Base-by-base conservation (phyloP, 2,797 vertebrate genomes). In the Danio kyathit region DNA sequence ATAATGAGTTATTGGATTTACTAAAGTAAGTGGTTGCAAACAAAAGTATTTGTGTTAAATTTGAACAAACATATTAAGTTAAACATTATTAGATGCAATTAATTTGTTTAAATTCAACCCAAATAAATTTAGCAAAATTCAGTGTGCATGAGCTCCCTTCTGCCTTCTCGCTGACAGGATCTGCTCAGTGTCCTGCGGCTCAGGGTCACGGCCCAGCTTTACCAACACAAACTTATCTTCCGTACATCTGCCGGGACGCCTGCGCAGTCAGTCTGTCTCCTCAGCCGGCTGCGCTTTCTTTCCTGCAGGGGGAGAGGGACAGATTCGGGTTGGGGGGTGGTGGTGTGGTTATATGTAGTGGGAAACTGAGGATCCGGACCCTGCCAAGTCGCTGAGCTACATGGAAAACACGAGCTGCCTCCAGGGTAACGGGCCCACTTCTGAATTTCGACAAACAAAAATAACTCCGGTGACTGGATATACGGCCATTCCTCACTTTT, bases 201-300 rank as follows among this genome's bases (percentile, higher is more conserved):
- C 95, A 93, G 96, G 96, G 96, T 97, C 96, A 94, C 89, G 96
- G 96, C 96, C 96, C 88, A 90, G 96, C 97, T 97, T 29, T 97
- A 97, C 95, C 92, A 97, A 97, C 95, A 97, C 97, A 98, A 96
- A 97, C 96, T 98, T 98, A 99, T 99, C 97, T 97, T 91, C 94
- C 94, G 95, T 95, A 91, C 94, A 94, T 96, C 96, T 97, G 96
- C 96, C 89, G 93, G 89, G 92, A 95, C 92, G 96, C 96, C 97
- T 96, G 95, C 95, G 93, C 97, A 97, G 97, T 96, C 98, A 96
- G 95, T 89, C 96, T 98, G 97, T 97, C 97, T 99, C 98, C 97
- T 93, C 84, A 56, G 90, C 94, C 87, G 95, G 92, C 97, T 95
- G 95, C 90, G 87, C 96, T 93, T 94, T 92, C 94, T 92, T 96